Conservation (phyloP, 2,113 vertebrate species). For the Phalacrocorax brasilianus region DNA sequence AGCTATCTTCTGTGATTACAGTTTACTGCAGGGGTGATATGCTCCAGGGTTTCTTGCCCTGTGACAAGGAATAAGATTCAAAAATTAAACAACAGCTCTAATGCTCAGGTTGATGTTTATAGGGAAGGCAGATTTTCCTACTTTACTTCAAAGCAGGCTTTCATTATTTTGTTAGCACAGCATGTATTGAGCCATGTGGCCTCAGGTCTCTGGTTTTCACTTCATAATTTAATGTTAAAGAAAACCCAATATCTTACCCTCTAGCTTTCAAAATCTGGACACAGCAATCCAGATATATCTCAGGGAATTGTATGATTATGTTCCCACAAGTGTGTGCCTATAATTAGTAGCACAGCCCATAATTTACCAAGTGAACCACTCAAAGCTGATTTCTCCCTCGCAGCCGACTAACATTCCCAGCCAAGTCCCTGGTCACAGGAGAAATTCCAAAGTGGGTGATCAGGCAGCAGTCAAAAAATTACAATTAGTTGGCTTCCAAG, state of each 20-base stretch:
- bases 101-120: background rate
- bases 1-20: background rate
- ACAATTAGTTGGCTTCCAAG: background rate
- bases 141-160: conserved; percentile 6
- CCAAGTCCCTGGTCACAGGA: background rate
- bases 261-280: conserved; percentile 20
- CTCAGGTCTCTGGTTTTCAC: background rate
- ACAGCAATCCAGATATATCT: background rate
- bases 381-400: background rate
- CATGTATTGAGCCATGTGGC: background rate
- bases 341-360: conserved; percentile 32
- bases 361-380: background rate
- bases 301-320: background rate
- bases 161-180: conserved; percentile 10
- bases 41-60: background rate
- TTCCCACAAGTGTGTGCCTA: background rate
- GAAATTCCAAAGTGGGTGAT: background rate
- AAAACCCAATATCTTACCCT: conserved; percentile 2
- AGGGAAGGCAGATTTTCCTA: background rate
- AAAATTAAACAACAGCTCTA: conserved; percentile 2
- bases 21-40: background rate
- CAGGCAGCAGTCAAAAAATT: background rate
- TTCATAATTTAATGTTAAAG: conserved; percentile 13
- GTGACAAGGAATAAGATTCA: background rate
- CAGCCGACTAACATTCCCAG: background rate